These are phyloP conservation scores for Botia kubotai DNA, from an alignment of 2,797 vertebrate species.

Conservation along the genomic window DNA sequence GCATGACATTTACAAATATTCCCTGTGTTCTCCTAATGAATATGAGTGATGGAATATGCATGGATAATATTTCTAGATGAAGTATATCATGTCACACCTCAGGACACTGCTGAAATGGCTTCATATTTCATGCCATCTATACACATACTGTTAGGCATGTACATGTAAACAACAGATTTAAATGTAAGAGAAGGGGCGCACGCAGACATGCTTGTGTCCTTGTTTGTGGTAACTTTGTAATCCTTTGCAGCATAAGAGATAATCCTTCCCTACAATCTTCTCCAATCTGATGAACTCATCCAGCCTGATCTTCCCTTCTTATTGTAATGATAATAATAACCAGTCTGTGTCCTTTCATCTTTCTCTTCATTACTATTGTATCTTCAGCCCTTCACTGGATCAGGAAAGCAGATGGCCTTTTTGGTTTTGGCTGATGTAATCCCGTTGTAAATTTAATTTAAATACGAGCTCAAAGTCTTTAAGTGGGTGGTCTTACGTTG, in stretches of 20 bases:
- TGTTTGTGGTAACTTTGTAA: constrained; percentile 57
- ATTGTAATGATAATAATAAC: constrained; percentile 62
- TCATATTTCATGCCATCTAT: neutral
- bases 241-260: constrained; percentile 55
- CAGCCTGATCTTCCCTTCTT: constrained; percentile 60
- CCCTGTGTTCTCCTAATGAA: too few relatives aligned
- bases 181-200: constrained; percentile 1
- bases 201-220: constrained; percentile 12
- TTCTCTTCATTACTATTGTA: constrained; percentile 45
- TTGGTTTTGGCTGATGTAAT: constrained; percentile 53
- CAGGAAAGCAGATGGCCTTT: constrained; percentile 54
- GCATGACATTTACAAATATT: too few relatives aligned
- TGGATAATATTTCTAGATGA: too few relatives aligned
- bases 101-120: too few relatives aligned
- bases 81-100: too few relatives aligned
- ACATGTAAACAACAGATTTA: neutral
- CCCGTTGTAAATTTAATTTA: constrained; percentile 48
- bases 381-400: constrained; percentile 35
- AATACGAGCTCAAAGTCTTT: constrained; percentile 58
- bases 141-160: neutral
- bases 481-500: constrained; percentile 50
- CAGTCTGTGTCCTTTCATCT: constrained; percentile 12
- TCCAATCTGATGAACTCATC: constrained; percentile 62
- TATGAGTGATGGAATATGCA: too few relatives aligned
- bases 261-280: constrained; percentile 58